Base-by-base conservation (phyloP, 92 coral and sea anemone species). In the Muricea muricata region DNA sequence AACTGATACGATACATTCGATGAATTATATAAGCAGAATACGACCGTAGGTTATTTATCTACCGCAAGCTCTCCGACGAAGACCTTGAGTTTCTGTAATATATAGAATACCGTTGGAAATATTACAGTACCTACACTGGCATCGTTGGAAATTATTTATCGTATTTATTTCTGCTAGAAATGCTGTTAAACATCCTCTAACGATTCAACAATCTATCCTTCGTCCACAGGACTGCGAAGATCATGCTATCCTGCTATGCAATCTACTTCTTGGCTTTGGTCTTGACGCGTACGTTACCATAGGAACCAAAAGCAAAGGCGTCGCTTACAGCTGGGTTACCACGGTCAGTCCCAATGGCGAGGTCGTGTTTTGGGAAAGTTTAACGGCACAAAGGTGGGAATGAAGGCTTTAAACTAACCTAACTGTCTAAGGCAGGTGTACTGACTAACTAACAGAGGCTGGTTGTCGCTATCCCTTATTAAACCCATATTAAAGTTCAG, bases 351-450 rank as follows among this genome's bases (percentile, higher is more conserved):
- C 96, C 55, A 93, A 90, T 61, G 97, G 99, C 18, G 96, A 93
- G 68, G 97, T 91, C 9, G 86, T 92, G 15, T 96, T 96, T 86
- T 96, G 99, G 99, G 99, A 96, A 87, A 96, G 99, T 82, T 90
- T 96, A 8, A 96, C 99, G 29, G 99, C 99, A 21, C 99, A 96
- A 86, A 96, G 99, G 99, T 96, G 82, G 26, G 76, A 34, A 20
- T 28, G 50, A 15, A 2, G 4, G 26, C 14, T 50, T 78, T 30
- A 21, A 12, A 23, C 32, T 1, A 18, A 14, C 1, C 56, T 48
- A 48, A 48, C 56, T 15, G 1, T n/a, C n/a, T n/a, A n/a, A n/a
- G n/a, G n/a, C n/a, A n/a, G n/a, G n/a, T n/a, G n/a, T n/a, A n/a
- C n/a, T n/a, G n/a, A n/a, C n/a, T n/a, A n/a, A n/a, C n/a, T n/a